phyloP scores from a whole-genome alignment of 2,888 invertebrate genomes.

The Mycalesis mineus region DNA sequence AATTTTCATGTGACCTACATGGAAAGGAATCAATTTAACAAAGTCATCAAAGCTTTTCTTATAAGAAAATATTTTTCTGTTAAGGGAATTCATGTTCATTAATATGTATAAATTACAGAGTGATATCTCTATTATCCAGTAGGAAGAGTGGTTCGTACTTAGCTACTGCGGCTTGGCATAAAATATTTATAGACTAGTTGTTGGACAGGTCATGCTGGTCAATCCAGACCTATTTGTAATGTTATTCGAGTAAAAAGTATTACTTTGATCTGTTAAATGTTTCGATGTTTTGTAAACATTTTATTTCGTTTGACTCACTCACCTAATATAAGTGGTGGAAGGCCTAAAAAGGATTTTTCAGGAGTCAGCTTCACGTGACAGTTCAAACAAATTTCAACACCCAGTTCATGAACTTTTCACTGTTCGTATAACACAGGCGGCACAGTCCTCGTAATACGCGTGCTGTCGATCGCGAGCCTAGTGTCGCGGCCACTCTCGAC shows the following conservation, averaged over 20 bases:
- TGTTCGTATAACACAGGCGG: conserved; percentile 73
- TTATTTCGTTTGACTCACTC: conserved; percentile 42
- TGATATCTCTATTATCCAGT: conserved; percentile 39
- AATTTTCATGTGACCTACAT: not conserved
- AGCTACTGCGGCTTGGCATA: conserved; percentile 42
- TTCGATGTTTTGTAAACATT: not conserved
- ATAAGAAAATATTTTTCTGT: not conserved
- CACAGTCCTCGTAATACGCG: conserved; percentile 66
- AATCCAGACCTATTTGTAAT: conserved; percentile 18
- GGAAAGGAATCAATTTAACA: not conserved
- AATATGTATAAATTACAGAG: conserved; percentile 25
- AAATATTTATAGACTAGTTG: conserved; percentile 69
- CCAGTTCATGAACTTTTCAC: conserved; percentile 76
- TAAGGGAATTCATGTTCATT: conserved; percentile 5
- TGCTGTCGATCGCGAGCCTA: conserved; percentile 61
- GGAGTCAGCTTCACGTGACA: conserved; percentile 57
- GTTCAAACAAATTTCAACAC: conserved; percentile 73
- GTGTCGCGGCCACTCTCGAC: conserved; percentile 76
- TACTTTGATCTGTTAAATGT: not conserved
- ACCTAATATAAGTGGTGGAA: conserved; percentile 47
- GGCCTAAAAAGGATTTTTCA: conserved; percentile 36
- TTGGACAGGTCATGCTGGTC: conserved; percentile 53
- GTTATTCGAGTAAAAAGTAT: not conserved
- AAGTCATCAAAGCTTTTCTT: not conserved
- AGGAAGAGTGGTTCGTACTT: conserved; percentile 38